Evolutionary conservation across 2,888 invertebrate genomes (phyloP).

Genomic region (Pinctada fucata): DNA sequence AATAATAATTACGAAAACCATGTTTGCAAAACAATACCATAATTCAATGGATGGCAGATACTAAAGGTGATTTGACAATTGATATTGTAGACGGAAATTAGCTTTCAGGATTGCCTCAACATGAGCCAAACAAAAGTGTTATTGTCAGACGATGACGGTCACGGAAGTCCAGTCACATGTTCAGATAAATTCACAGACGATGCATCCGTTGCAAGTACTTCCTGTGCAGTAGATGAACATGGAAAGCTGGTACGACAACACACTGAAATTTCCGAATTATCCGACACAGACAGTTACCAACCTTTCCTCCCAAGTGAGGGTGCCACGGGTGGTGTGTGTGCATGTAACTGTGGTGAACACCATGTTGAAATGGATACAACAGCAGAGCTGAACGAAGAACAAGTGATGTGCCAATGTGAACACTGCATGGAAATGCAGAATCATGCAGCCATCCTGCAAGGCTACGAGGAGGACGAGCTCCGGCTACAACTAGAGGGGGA

Average conservation of each 20-base stretch:
- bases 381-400: background rate
- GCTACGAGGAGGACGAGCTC: background rate
- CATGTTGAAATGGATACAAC: background rate
- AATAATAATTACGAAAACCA: too few relatives aligned
- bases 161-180: slow-evolving; percentile 23
- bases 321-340: background rate
- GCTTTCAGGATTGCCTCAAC: background rate
- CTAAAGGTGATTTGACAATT: too few relatives aligned
- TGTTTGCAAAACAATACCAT: too few relatives aligned
- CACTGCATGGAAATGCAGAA: background rate
- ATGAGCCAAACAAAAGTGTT: slow-evolving; percentile 37
- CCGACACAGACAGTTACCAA: slow-evolving; percentile 17
- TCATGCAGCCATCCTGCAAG: background rate
- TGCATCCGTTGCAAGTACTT: slow-evolving; percentile 4
- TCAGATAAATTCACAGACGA: slow-evolving; percentile 36
- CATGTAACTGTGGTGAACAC: background rate
- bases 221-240: background rate
- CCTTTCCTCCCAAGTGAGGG: background rate
- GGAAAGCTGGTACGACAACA: slow-evolving; percentile 20
- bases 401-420: slow-evolving; percentile 3
- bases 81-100: too few relatives aligned
- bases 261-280: slow-evolving; percentile 31
- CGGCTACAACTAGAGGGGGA: background rate
- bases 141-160: slow-evolving; percentile 26
- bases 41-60: too few relatives aligned